Base-by-base conservation (phyloP, 2,113 vertebrate genomes). In the Syngnathus typhle region DNA sequence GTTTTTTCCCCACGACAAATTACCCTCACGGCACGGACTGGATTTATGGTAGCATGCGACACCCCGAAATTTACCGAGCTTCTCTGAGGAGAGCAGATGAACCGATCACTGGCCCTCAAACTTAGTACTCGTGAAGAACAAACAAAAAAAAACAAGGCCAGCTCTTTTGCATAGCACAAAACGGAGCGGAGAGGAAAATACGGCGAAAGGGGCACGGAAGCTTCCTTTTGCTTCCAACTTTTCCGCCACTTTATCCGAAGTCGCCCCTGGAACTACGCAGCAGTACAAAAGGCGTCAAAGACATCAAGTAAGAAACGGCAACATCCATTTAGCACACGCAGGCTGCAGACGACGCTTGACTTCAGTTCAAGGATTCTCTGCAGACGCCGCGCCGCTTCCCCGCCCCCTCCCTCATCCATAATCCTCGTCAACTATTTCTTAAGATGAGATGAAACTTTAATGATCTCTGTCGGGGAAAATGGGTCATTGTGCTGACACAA, bases 11-110 rank as follows among this genome's bases (percentile, higher is more conserved):
- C 75, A 58, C 76, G 74, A 87, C 87, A 89, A 87, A 90, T 87
- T 84, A 84, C 83, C 18, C 77, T 77, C 71, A 67, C 0, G 51
- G 64, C 73, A 63, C 36, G 19, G 60, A 67, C 71, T 84, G 81
- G 79, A 90, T 90, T 89, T 88, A 91, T 85, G 78, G 73, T 61
- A 76, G 55, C 72, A 78, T 79, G 81, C 84, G 85, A 85, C 74
- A 86, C 69, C 56, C 18, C 8, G 75, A 66, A 77, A 89, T 90
- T 88, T 87, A 88, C 79, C 77, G 36, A 51, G 71, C 70, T 84
- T 72, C 75, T 68, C 60, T 74, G 68, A 73, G 43, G 21, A 59
- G 62, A 73, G 76, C 32, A 21, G 63, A 27, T 23, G 67, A 60
- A 43, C 73, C n/a, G 39, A 39, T 19, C 32, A 32, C 16, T n/a